phyloP scores from a whole-genome alignment of 2,113 vertebrate species.

The Canis aureus region DNA sequence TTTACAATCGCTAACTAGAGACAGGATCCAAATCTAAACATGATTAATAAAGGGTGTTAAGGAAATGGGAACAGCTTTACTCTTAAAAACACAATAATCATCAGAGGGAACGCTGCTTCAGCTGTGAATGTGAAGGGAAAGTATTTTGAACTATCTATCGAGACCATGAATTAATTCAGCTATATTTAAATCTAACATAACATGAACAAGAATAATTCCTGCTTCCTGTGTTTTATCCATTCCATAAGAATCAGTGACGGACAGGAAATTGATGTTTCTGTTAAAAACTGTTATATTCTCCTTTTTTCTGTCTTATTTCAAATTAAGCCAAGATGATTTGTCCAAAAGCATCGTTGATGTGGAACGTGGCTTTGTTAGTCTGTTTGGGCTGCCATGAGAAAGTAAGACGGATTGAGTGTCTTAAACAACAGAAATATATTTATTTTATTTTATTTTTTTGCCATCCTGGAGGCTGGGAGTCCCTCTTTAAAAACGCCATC shows the following conservation, averaged over 20 bases:
- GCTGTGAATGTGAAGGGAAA: background rate
- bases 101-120: background rate
- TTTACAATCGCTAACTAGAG: constrained; percentile 73
- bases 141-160: background rate
- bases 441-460: rapidly evolving
- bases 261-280: background rate
- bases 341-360: background rate
- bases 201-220: background rate
- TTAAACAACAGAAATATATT: background rate
- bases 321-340: background rate
- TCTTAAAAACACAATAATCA: background rate
- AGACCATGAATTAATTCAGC: background rate
- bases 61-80: constrained; percentile 48
- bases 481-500: background rate
- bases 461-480: background rate
- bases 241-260: background rate
- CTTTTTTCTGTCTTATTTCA: background rate
- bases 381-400: background rate
- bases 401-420: rapidly evolving
- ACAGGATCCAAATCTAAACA: constrained; percentile 71
- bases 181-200: background rate
- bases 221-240: background rate
- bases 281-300: background rate
- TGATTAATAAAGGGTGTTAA: constrained; percentile 69
- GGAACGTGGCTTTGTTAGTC: background rate